phyloP scores from a whole-genome alignment of 2,888 invertebrate genomes.

The Spicauda simplicius region DNA sequence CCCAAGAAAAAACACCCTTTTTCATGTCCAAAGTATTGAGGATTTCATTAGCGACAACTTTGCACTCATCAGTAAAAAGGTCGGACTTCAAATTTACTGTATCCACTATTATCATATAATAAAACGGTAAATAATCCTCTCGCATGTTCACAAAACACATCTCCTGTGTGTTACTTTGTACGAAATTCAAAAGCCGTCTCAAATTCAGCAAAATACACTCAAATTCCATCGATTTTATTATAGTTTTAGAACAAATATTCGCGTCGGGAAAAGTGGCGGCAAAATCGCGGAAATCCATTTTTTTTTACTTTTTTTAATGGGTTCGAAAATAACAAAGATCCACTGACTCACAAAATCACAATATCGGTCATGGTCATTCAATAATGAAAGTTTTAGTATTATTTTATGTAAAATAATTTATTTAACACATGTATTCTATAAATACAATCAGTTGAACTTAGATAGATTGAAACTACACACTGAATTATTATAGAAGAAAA shows the following conservation, averaged over 20 bases:
- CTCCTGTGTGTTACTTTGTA: conserved; percentile 3
- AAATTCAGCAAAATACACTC: background rate
- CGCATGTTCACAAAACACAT: conserved; percentile 14
- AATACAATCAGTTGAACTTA: no score
- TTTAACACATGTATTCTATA: no score
- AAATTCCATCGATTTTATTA: background rate
- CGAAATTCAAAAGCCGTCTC: conserved; percentile 11
- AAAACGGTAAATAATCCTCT: conserved; percentile 16
- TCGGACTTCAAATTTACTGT: conserved; percentile 4
- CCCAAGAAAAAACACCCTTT: conserved; percentile 5
- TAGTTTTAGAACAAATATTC: background rate
- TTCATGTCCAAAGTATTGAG: background rate
- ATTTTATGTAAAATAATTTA: no score
- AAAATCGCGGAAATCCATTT: background rate
- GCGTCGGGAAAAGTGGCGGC: background rate
- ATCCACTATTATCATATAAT: conserved; percentile 11
- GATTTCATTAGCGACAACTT: conserved; percentile 15
- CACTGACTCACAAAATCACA: background rate
- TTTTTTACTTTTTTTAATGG: background rate
- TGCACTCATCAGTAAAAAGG: conserved; percentile 21
- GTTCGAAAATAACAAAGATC: background rate
- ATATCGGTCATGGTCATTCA: no score
- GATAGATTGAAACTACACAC: no score
- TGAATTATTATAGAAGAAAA: no score
- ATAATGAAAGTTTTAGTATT: no score